Conservation (phyloP, 2,113 vertebrate genomes). For the Ivindomyrus marchei region DNA sequence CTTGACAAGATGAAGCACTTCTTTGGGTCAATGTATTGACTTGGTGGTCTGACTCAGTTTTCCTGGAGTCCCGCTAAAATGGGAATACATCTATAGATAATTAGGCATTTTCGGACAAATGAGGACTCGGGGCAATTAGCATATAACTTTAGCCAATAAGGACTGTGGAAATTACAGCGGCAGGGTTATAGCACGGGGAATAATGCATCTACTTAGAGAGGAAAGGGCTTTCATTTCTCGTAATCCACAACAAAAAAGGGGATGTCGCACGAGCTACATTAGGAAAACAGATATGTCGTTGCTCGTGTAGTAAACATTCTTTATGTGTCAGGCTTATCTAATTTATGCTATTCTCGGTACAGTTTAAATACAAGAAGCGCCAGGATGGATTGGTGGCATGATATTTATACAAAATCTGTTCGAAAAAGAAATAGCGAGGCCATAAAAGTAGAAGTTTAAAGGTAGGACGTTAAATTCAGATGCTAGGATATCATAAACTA, state of each 20-base stretch:
- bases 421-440: background rate
- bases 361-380: background rate
- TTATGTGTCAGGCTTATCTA: background rate
- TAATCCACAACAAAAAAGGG: background rate
- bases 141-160: background rate
- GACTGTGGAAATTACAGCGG: background rate
- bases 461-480: background rate
- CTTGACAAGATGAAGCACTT: background rate
- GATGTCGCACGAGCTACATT: background rate
- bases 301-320: background rate
- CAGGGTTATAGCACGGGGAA: background rate
- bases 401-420: background rate
- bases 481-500: background rate
- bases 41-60: background rate
- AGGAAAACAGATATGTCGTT: background rate
- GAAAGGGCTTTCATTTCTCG: background rate
- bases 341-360: background rate
- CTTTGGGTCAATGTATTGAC: background rate
- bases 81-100: background rate
- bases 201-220: background rate
- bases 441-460: background rate
- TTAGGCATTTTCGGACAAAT: background rate
- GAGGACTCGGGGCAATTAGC: background rate
- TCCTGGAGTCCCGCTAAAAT: background rate
- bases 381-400: background rate